phyloP scores from a whole-genome alignment of 2,888 invertebrate genomes.

The Drosophila percnosoma region DNA sequence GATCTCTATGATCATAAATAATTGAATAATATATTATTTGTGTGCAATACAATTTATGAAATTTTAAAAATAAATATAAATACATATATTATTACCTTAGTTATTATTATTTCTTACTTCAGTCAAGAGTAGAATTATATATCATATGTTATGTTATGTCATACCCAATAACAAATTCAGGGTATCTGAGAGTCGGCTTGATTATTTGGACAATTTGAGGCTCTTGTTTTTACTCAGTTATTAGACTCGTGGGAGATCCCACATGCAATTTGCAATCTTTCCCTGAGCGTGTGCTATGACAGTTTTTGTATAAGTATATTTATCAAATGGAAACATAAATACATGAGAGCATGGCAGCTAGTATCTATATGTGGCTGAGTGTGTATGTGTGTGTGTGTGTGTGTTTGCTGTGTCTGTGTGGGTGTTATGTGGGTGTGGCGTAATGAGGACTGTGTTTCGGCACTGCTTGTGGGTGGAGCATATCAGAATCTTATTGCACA shows the following conservation, averaged over 20 bases:
- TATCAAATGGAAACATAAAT: slow-evolving; percentile 65
- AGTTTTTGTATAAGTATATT: slow-evolving; percentile 65
- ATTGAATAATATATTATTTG: background rate
- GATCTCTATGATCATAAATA: background rate
- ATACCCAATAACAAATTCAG: slow-evolving; percentile 5
- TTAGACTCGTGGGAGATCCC: slow-evolving; percentile 69
- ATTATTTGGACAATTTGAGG: background rate
- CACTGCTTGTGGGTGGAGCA: slow-evolving; percentile 23
- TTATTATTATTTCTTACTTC: background rate
- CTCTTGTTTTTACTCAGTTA: slow-evolving; percentile 53
- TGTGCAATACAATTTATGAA: background rate
- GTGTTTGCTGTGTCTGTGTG: slow-evolving; percentile 5
- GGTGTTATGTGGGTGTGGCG: slow-evolving; percentile 14
- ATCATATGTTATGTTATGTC: background rate
- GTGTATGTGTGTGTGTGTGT: background rate
- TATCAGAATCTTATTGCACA: slow-evolving; percentile 64
- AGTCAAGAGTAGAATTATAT: background rate
- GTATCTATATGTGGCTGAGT: slow-evolving; percentile 5
- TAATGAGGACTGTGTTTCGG: slow-evolving; percentile 50
- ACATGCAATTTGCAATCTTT: slow-evolving; percentile 71
- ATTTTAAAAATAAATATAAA: background rate
- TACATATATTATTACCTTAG: too few relatives aligned
- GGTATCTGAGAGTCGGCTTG: slow-evolving; percentile 10
- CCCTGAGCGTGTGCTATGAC: slow-evolving; percentile 50
- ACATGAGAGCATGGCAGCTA: slow-evolving; percentile 30